These are phyloP conservation scores for Caenorhabditis japonica DNA, from an alignment of 2,888 invertebrate species.

Conservation along the genomic window DNA sequence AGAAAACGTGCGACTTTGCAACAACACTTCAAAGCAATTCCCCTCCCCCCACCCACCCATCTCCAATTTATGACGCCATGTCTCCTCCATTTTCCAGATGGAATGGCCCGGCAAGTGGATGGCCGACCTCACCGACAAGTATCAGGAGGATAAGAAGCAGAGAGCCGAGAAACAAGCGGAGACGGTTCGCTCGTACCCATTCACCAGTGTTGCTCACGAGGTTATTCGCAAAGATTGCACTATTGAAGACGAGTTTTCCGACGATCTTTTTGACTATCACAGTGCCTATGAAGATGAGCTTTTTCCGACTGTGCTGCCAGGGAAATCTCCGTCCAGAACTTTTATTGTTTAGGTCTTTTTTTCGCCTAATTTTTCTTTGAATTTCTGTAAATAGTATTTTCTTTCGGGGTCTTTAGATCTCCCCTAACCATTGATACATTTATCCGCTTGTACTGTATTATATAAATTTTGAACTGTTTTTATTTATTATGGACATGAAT, in stretches of 20 bases:
- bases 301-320: neutral
- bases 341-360: constrained; percentile 1
- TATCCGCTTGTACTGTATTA: too few relatives aligned
- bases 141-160: neutral
- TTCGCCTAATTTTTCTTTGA: neutral
- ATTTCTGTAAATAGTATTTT: too few relatives aligned
- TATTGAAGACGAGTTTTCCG: constrained; percentile 4
- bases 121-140: neutral
- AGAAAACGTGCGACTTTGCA: too few relatives aligned
- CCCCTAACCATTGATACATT: too few relatives aligned
- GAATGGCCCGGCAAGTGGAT: neutral
- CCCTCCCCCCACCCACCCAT: too few relatives aligned
- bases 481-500: too few relatives aligned
- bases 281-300: constrained; percentile 13
- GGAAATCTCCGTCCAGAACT: neutral
- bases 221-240: constrained; percentile 14
- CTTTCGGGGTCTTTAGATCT: too few relatives aligned
- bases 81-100: neutral
- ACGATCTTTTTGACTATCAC: constrained; percentile 11
- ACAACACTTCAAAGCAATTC: too few relatives aligned
- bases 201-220: neutral
- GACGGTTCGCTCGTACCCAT: neutral
- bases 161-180: neutral
- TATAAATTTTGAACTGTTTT: too few relatives aligned
- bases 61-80: too few relatives aligned